Percentiles rank a stretch among this genome's conserved stretches.
Evolutionary conservation across 2,797 vertebrate species (phyloP).

Genomic region (Peromyscus attwateri): DNA sequence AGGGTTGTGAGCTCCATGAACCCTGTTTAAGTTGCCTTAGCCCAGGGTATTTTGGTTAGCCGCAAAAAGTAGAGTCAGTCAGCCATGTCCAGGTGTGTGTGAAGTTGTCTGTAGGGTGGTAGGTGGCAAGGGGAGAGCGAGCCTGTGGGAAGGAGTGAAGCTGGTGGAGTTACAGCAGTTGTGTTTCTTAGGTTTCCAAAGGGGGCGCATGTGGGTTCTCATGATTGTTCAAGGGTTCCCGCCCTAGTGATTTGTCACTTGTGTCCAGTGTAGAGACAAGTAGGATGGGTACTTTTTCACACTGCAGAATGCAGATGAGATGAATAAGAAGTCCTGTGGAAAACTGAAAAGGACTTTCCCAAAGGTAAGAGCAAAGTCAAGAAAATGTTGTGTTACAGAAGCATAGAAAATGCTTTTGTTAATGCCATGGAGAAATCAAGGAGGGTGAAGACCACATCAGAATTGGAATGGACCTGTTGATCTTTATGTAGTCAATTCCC

Average conservation of each 20-base stretch:
- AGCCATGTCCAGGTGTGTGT: not conserved
- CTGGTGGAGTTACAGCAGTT: not conserved
- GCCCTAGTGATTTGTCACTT: not conserved
- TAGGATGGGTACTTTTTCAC: not conserved
- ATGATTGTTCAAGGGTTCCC: not conserved
- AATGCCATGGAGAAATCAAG: not conserved
- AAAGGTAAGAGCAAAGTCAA: constrained; percentile 35
- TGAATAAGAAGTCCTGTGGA: not conserved
- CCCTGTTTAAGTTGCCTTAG: not conserved
- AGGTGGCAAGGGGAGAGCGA: not conserved
- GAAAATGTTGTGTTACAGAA: not conserved
- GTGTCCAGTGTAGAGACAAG: not conserved
- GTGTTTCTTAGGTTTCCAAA: constrained; percentile 1
- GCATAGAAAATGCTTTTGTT: constrained; percentile 1
- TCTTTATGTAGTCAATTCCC: not conserved
- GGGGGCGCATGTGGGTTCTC: not conserved
- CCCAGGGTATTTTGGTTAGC: not conserved
- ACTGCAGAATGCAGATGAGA: not conserved
- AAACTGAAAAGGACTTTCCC: not conserved
- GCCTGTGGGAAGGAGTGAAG: not conserved
- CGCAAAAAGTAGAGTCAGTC: not conserved
- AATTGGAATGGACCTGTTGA: constrained; percentile 15
- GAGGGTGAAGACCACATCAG: not conserved
- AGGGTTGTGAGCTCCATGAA: not conserved
- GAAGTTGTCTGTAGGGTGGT: not conserved